Base-by-base conservation (phyloP, 2,888 invertebrate species). In the Laspeyria flexula region DNA sequence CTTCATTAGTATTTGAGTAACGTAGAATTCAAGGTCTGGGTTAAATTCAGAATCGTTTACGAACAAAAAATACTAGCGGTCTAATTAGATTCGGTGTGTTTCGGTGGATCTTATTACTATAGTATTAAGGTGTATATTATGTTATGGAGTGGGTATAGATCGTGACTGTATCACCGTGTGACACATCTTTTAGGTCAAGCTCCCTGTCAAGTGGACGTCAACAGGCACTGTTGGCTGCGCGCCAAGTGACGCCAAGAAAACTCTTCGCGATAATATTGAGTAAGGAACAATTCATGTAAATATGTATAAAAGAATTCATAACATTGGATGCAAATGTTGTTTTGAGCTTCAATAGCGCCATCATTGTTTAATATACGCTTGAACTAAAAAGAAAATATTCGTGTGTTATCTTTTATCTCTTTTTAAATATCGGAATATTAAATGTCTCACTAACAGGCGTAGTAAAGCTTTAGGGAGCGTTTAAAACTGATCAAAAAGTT, bases 141-240 rank as follows among this genome's bases (percentile, higher is more conserved):
- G 30, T 25, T 3, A 45, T 53, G 35, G 16, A 34, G 43, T 62
- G 50, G 47, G 33, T 46, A 43, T 35, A 56, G n/a, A 65, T 69
- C 55, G 70, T 62, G 64, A 57, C 33, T 55, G 59, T 73, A 68
- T 71, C 62, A 61, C 44, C 31, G 57, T 59, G 76, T 73, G 73
- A 77, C 71, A 73, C 73, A 82, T 85, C 81, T 85, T 82, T 79
- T 86, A 81, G 88, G 89, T 88, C 88, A 89, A 89, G 88, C 81
- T 71, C 74, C 73, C 75, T 82, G 83, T 86, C 82, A 82, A 88
- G 86, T 78, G 74, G 73, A 79, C 81, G 83, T 83, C 85, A 83
- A 83, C 77, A 77, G 71, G 73, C 83, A 77, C 81, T 83, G 76
- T 78, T 89, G 88, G 89, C 85, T 47, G 42, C 37, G 46, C 48